phyloP scores from a whole-genome alignment of 92 coral and sea anemone genomes.

The Phymanthus crucifer region DNA sequence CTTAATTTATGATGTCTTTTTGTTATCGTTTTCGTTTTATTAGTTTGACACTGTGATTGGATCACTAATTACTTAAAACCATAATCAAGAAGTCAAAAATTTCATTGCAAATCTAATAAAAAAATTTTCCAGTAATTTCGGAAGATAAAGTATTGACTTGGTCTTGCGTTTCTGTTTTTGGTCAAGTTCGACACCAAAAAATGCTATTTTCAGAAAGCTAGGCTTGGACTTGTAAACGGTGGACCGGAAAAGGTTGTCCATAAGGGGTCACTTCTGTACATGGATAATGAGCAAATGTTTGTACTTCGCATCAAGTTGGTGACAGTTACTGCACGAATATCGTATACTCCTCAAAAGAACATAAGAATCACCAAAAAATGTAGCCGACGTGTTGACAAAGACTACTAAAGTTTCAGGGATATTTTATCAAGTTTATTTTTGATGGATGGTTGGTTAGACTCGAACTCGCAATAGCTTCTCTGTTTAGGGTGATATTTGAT shows the following conservation, averaged over 20 bases:
- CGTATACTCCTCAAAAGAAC: slow-evolving; percentile 8
- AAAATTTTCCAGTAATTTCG: neutral
- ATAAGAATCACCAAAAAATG: neutral
- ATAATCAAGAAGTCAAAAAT: neutral
- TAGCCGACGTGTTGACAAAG: neutral
- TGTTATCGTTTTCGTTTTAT: neutral
- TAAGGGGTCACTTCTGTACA: slow-evolving; percentile 8
- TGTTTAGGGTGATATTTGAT: slow-evolving; percentile 20
- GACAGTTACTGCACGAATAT: slow-evolving; percentile 33
- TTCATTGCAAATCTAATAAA: neutral
- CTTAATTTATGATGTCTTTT: neutral
- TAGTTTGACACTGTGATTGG: neutral
- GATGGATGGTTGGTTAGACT: neutral
- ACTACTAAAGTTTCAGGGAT: neutral
- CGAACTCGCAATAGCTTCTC: neutral
- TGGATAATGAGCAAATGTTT: slow-evolving; percentile 38
- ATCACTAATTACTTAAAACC: neutral
- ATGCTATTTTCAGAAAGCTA: slow-evolving; percentile 10
- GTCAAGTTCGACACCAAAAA: neutral
- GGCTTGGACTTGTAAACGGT: slow-evolving; percentile 21
- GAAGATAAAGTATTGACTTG: neutral
- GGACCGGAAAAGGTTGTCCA: slow-evolving; percentile 21
- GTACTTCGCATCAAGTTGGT: slow-evolving; percentile 27
- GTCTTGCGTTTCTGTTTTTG: neutral
- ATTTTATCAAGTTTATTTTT: neutral